Evolutionary conservation across 2,888 invertebrate species (phyloP), one percentile per base, ranked within the genome.

Genomic region (Leistus spinibarbis): DNA sequence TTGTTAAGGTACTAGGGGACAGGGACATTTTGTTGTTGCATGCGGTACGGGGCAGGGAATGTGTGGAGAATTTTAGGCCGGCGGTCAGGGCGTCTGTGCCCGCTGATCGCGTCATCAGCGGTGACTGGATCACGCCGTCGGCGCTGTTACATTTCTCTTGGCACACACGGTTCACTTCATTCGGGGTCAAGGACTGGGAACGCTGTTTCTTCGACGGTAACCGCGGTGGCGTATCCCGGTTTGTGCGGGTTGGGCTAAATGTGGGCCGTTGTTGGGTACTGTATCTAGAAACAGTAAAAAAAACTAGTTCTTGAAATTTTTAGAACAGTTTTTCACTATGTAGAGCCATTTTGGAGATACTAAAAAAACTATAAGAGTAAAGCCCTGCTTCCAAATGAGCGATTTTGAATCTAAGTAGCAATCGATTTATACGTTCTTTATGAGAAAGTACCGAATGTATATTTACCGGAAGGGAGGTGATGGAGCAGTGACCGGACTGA

Each of bases 101-200:
- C 0, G 84, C 84, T 2, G 86, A 86, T 72, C 86, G 82, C 3
- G 85, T 85, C 86, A 86, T 86, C 77, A 86, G 79, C 27, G 86
- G 84, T 2, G 84, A 82, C 80, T 90, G 90, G 71, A 91, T 91
- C 0, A 92, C 89, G 3, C 92, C 92, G 82, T 92, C 92, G 1
- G 91, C 92, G 82, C 92, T 92, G 57, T 90, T 91, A 79, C 91
- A 91, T 82, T 90, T 91, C 22, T 91, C 91, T 69, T 86, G 85
- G 53, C 84, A 83, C 4, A 83, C 81, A 69, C 84, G 81, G 78
- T 89, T 79, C 81, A 87, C 85, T 87, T 90, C 89, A 0, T 86
- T 85, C 0, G 94, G 93, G 0, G 93, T 93, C 40, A 95, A 84
- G 0, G 94, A 94, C 81, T 94, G 93, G n/a, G 94, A 94, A 76